phyloP scores from a whole-genome alignment of 1,140 invertebrate genomes.

The Drosophila navojoa region DNA sequence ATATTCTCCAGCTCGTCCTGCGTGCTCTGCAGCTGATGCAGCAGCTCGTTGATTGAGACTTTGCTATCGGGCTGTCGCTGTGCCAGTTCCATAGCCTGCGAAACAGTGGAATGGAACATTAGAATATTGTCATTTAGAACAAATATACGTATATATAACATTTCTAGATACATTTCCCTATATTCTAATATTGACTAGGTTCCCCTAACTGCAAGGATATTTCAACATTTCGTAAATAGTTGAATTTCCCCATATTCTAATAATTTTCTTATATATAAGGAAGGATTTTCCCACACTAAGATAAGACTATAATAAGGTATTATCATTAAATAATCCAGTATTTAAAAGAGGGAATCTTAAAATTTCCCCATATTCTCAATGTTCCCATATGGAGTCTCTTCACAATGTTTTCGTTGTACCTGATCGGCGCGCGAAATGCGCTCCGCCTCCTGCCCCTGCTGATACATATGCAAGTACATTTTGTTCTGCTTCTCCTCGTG shows the following conservation, averaged over 20 bases:
- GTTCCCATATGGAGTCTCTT: background rate
- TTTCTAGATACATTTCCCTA: no score
- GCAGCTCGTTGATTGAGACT: constrained; percentile 90
- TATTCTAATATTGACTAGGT: no score
- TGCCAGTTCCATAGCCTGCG: constrained; percentile 87
- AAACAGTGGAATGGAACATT: constrained; percentile 28
- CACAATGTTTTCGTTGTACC: constrained; percentile 71
- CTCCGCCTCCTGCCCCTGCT: constrained; percentile 91
- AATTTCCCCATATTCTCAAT: background rate
- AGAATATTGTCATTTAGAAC: background rate
- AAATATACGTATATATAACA: no score
- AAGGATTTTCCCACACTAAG: no score
- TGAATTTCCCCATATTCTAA: background rate
- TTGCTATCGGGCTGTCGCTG: constrained; percentile 85
- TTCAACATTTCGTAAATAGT: no score
- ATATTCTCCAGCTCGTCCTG: constrained; percentile 93
- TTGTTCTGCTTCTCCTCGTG: constrained; percentile 90
- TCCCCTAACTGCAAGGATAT: background rate
- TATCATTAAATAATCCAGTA: no score
- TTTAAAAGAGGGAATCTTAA: background rate
- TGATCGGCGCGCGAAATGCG: constrained; percentile 88
- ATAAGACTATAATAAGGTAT: no score
- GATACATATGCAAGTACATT: constrained; percentile 92
- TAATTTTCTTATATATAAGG: background rate
- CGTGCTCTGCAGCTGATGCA: constrained; percentile 91